Percentiles rank a stretch among this genome's conserved stretches.
Conservation (phyloP, 2,888 invertebrate genomes). For the Apamea sordens region DNA sequence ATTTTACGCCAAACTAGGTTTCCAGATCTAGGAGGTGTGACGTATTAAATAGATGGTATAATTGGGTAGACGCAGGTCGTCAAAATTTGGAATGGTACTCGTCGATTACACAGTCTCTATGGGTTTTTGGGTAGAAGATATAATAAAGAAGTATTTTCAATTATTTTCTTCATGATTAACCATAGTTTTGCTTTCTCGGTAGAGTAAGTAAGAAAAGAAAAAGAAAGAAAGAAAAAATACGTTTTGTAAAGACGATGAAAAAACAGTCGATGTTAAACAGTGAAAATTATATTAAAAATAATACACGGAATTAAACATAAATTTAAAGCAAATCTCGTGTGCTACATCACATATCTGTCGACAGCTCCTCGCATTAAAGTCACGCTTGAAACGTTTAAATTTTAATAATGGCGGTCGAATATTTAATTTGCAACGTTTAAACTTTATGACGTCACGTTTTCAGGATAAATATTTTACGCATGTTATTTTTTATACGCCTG, state of each 20-base stretch:
- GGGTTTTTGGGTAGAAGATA: neutral
- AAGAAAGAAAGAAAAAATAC: neutral
- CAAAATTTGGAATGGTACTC: neutral
- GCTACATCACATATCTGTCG: constrained; percentile 45
- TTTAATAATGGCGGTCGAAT: constrained; percentile 56
- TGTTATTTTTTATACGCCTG: constrained; percentile 43
- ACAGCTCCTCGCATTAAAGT: constrained; percentile 47
- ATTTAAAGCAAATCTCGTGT: constrained; percentile 42
- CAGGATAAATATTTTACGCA: constrained; percentile 52
- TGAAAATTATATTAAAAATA: neutral
- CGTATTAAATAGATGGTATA: neutral
- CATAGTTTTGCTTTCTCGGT: neutral
- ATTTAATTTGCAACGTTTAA: constrained; percentile 59
- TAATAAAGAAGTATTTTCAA: neutral
- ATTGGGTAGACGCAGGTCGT: neutral
- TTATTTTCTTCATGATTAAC: neutral
- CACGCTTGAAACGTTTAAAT: constrained; percentile 53
- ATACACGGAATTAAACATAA: constrained; percentile 17
- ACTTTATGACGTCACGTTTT: constrained; percentile 64
- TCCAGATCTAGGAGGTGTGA: neutral
- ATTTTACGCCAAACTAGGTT: constrained; percentile 17
- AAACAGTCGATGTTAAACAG: neutral
- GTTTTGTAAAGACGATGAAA: neutral
- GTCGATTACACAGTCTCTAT: neutral
- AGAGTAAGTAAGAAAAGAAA: neutral